Evolutionary conservation across 2,113 vertebrate species (phyloP).

Genomic region (Chloebia gouldiae): DNA sequence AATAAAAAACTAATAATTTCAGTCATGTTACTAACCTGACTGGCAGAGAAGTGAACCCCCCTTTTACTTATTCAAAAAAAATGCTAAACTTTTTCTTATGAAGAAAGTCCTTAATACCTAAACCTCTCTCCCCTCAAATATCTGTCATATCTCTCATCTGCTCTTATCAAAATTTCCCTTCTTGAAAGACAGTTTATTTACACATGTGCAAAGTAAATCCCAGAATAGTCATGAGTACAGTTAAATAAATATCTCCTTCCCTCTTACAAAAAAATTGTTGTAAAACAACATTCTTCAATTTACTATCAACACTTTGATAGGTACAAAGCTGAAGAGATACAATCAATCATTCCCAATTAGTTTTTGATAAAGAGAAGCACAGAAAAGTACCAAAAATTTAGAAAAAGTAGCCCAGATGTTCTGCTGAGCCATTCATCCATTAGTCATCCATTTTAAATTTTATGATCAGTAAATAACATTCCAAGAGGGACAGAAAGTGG

Average conservation of each 20-base stretch:
- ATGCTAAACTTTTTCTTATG: background rate
- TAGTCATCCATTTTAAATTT: background rate
- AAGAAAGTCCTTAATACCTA: background rate
- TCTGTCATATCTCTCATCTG: background rate
- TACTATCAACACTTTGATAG: background rate
- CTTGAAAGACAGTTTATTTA: constrained; percentile 3
- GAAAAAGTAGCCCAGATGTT: background rate
- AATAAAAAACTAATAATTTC: background rate
- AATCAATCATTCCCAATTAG: background rate
- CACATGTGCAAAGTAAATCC: background rate
- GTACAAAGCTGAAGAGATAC: background rate
- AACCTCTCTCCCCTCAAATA: background rate
- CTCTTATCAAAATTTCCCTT: background rate
- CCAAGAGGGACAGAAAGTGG: background rate
- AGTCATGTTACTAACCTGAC: background rate
- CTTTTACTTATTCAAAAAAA: background rate
- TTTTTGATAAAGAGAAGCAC: background rate
- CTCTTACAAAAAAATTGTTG: background rate
- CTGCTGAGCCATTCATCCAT: background rate
- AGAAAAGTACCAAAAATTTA: background rate
- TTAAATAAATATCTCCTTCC: background rate
- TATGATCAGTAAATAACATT: background rate
- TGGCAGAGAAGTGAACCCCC: background rate
- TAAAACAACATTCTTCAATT: constrained; percentile 11
- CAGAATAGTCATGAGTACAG: background rate